Conservation (phyloP, 2,797 vertebrate genomes). For the Sylvilagus floridanus region DNA sequence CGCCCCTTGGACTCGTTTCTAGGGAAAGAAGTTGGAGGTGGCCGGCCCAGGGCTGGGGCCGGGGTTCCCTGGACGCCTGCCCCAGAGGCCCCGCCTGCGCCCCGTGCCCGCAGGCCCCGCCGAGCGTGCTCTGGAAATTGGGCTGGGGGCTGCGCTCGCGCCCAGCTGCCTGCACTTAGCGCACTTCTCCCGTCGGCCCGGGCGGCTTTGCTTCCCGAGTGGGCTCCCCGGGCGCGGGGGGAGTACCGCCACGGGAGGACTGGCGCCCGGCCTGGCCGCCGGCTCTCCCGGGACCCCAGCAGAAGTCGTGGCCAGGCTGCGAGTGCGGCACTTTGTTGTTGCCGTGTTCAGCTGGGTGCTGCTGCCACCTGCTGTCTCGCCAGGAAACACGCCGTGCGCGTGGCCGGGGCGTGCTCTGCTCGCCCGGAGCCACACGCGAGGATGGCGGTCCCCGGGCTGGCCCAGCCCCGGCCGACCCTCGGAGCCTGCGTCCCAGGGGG, state of each 20-base stretch:
- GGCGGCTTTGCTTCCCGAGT: background rate
- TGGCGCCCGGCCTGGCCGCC: background rate
- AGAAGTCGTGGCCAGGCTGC: background rate
- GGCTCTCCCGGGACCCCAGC: no score
- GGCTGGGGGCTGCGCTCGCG: background rate
- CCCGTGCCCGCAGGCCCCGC: no score
- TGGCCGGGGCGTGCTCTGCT: no score
- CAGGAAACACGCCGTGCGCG: background rate
- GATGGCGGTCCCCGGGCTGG: no score
- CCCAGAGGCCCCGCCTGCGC: background rate
- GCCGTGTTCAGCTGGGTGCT: conserved; percentile 25
- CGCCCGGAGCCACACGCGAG: no score
- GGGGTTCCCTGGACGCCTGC: no score
- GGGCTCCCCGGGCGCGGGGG: background rate
- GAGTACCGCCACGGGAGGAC: accelerated
- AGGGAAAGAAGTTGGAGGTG: conserved; percentile 38
- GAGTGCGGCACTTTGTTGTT: conserved; percentile 11
- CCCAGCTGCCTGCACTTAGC: background rate
- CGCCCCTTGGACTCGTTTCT: background rate
- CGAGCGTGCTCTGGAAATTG: background rate
- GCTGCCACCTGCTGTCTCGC: conserved; percentile 80
- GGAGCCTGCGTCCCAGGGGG: no score
- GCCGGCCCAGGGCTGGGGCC: background rate
- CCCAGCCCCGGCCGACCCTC: no score
- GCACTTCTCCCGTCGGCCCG: background rate